phyloP scores from a whole-genome alignment of 2,797 vertebrate genomes.

The Octomys mimax region DNA sequence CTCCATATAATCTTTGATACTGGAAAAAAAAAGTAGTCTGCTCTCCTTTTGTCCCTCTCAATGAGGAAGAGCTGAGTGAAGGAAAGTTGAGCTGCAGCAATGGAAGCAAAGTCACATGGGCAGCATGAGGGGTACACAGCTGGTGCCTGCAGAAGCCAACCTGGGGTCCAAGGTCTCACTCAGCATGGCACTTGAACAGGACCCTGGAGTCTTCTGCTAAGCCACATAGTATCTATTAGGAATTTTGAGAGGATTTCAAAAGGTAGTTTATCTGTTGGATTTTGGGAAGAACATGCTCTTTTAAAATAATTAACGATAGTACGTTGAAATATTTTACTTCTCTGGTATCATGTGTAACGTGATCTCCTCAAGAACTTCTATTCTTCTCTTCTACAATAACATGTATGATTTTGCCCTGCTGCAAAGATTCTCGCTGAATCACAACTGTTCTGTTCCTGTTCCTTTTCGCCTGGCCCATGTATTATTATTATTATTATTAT shows the following conservation, averaged over 20 bases:
- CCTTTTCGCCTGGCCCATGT: not conserved
- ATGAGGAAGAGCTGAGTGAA: not conserved
- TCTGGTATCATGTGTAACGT: conserved; percentile 29
- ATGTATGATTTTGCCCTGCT: not conserved
- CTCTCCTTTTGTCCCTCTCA: not conserved
- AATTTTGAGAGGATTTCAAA: not conserved
- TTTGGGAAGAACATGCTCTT: not conserved
- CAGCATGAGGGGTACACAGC: not conserved
- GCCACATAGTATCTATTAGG: not conserved
- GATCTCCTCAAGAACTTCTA: not conserved
- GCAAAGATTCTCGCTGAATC: not conserved
- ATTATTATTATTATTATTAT: not conserved
- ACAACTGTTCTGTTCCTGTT: not conserved
- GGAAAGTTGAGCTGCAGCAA: not conserved
- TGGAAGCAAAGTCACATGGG: not conserved
- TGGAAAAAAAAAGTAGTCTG: not conserved
- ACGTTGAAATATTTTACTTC: not conserved
- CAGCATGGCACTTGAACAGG: not conserved
- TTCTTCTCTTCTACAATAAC: not conserved
- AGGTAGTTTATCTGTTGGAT: conserved; percentile 34
- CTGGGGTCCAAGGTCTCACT: not conserved
- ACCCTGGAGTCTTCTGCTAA: not conserved
- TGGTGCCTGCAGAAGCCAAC: not conserved
- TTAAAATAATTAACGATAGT: not conserved
- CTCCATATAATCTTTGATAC: no score